A percentile compares a stretch with the other conserved stretches of the same genome.
These are phyloP conservation scores for Scomber scombrus DNA, from an alignment of 2,113 vertebrate species.

Conservation along the genomic window DNA sequence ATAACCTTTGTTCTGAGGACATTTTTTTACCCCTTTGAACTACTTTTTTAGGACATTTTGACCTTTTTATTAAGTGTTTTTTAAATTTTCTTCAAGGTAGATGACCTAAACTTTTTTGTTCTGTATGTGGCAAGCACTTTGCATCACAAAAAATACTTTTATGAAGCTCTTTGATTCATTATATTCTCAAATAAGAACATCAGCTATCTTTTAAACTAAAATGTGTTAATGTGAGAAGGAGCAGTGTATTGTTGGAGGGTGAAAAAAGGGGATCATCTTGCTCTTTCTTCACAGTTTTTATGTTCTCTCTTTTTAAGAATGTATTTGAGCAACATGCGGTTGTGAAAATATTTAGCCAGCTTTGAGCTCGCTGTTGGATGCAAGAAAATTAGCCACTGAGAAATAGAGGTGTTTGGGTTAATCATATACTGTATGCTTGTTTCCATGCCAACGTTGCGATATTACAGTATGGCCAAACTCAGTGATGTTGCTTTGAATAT, in stretches of 20 bases:
- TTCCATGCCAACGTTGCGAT: constrained; percentile 77
- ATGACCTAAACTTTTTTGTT: no score
- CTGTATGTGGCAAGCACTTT: not conserved
- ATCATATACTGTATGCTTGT: constrained; percentile 68
- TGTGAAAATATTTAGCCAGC: constrained; percentile 40
- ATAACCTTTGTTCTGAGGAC: not conserved
- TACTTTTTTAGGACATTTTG: not conserved
- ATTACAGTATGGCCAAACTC: constrained; percentile 32
- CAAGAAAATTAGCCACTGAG: constrained; percentile 49
- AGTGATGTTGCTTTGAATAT: constrained; percentile 54
- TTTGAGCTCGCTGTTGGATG: constrained; percentile 23
- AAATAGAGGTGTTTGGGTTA: constrained; percentile 64
- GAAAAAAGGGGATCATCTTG: not conserved
- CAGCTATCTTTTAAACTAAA: not conserved
- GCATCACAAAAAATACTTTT: not conserved
- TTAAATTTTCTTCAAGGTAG: not conserved
- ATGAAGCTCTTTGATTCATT: not conserved
- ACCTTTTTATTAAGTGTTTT: not conserved
- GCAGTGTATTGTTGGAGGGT: not conserved
- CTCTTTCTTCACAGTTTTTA: not conserved
- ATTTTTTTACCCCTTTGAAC: constrained; percentile 1
- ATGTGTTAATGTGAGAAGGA: not conserved
- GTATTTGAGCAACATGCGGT: not conserved
- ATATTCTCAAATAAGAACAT: not conserved
- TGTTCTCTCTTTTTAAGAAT: not conserved